Conservation (phyloP, 1,140 invertebrate species). For the Mercenaria mercenaria region DNA sequence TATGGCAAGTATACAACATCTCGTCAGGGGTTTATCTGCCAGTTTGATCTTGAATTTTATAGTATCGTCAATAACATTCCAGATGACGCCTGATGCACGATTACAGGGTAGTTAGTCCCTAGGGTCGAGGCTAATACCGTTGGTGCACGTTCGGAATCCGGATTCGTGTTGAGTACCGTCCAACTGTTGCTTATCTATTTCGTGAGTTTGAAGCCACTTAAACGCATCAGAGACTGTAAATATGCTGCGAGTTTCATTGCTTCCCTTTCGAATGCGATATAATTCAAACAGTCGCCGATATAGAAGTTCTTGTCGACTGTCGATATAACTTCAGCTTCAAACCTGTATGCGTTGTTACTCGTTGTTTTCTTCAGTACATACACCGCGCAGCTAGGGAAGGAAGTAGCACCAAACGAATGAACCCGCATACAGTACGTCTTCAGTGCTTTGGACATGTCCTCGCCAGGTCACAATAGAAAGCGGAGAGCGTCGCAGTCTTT, state of each 20-base stretch:
- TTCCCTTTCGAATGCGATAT: not conserved
- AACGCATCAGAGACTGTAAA: not conserved
- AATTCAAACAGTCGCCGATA: conserved; percentile 61
- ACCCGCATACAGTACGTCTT: not conserved
- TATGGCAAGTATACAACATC: conserved; percentile 52
- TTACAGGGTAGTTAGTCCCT: not conserved
- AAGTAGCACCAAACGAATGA: too few species aligned
- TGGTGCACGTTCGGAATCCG: not conserved
- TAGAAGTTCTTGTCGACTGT: conserved; percentile 44
- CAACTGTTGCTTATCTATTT: not conserved
- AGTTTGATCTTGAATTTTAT: conserved; percentile 50
- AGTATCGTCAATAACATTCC: conserved; percentile 51
- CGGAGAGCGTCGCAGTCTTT: conserved; percentile 36
- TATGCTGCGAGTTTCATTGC: not conserved
- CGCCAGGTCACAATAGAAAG: conserved; percentile 49
- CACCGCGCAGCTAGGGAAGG: too few species aligned
- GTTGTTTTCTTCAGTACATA: not conserved
- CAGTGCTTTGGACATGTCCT: not conserved
- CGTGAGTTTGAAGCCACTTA: not conserved
- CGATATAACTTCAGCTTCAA: not conserved
- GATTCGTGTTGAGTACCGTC: not conserved
- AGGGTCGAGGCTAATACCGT: not conserved
- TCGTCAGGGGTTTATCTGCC: conserved; percentile 1
- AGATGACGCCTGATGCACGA: conserved; percentile 47
- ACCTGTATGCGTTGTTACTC: not conserved